phyloP scores from a whole-genome alignment of 2,797 vertebrate genomes.

The Hippoglossus hippoglossus region DNA sequence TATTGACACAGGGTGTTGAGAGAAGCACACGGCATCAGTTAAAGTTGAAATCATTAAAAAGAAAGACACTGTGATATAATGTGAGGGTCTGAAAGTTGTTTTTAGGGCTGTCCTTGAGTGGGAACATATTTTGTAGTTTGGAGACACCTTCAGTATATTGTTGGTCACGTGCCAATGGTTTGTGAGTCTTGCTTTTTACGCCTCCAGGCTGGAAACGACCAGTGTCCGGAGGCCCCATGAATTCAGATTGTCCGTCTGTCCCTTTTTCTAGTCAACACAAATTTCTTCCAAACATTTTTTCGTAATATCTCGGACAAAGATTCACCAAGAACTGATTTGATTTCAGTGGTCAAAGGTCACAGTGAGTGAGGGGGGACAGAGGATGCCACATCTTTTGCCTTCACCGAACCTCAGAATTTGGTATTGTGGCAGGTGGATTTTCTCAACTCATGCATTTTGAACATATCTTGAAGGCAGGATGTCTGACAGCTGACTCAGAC shows the following conservation, averaged over 20 bases:
- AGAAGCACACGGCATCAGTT: not conserved
- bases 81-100: not conserved
- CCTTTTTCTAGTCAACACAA: too few relatives aligned
- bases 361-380: too few relatives aligned
- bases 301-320: too few relatives aligned
- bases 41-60: not conserved
- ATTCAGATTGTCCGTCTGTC: too few relatives aligned
- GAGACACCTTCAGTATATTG: too few relatives aligned
- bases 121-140: not conserved
- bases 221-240: too few relatives aligned
- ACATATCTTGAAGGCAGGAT: conserved; percentile 11
- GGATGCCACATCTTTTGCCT: not conserved
- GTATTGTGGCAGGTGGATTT: not conserved
- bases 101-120: not conserved
- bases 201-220: too few relatives aligned
- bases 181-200: too few relatives aligned
- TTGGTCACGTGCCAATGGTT: too few relatives aligned
- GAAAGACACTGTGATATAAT: not conserved
- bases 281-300: too few relatives aligned
- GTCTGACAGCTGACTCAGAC: conserved; percentile 34
- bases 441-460: conserved; percentile 15
- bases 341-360: too few relatives aligned
- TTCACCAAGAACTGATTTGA: too few relatives aligned
- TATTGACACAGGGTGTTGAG: not conserved
- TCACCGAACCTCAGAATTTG: not conserved